Percentiles rank a stretch among this genome's conserved stretches.
These are phyloP conservation scores for Petrosia ficiformis DNA, from an alignment of 37 sponge, comb jelly and placozoan genomes.

Conservation along the genomic window DNA sequence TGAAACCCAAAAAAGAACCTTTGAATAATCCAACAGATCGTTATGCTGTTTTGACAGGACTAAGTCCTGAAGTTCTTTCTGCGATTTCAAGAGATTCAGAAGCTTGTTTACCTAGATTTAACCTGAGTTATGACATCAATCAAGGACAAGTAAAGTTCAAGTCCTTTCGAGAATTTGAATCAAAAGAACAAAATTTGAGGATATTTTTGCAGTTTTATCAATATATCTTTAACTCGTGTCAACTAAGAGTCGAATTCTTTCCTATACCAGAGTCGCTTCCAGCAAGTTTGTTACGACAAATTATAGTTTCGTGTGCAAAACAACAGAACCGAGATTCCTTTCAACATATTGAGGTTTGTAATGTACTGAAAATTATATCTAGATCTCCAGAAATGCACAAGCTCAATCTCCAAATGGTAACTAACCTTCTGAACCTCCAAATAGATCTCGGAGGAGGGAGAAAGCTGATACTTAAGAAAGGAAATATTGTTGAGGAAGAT, in stretches of 20 bases:
- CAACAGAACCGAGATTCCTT: background rate
- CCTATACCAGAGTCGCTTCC: background rate
- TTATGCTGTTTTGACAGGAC: background rate
- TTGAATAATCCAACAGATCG: background rate
- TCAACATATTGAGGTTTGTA: background rate
- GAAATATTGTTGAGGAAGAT: slow-evolving; percentile 47
- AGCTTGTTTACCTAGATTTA: background rate
- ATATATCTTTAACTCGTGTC: background rate
- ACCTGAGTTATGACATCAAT: background rate
- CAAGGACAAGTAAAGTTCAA: background rate
- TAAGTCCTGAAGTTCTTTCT: slow-evolving; percentile 1
- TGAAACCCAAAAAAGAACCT: background rate
- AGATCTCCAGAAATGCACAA: background rate
- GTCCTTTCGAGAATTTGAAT: background rate
- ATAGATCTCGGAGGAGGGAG: slow-evolving; percentile 2
- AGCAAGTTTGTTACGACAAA: background rate
- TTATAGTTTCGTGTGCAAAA: background rate
- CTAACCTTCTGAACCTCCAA: background rate
- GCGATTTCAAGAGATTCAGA: background rate
- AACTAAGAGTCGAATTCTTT: background rate
- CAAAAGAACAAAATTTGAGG: background rate
- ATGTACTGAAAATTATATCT: background rate
- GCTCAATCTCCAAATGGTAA: background rate
- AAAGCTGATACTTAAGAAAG: slow-evolving; percentile 56
- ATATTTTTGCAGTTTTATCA: slow-evolving; percentile 1